Evolutionary conservation across 2,113 vertebrate species (phyloP).

Genomic region (Pterophyllum scalare): DNA sequence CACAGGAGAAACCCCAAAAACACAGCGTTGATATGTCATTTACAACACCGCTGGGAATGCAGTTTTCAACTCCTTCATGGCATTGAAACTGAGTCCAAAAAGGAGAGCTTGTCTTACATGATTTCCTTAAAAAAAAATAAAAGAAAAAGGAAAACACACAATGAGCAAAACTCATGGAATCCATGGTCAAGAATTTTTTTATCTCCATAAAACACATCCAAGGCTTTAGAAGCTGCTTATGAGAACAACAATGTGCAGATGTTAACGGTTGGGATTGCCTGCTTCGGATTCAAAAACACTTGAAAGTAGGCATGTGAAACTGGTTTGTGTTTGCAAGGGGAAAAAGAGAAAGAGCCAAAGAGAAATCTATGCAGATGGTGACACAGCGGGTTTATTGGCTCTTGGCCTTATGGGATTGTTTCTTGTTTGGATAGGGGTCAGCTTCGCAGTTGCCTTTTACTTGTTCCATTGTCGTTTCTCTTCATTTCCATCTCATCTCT

Average conservation of each 20-base stretch:
- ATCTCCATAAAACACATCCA: conserved; percentile 19
- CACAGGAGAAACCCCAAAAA: conserved; percentile 55
- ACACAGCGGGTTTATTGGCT: conserved; percentile 80
- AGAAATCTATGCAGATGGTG: conserved; percentile 78
- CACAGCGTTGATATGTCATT: conserved; percentile 47
- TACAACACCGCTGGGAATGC: conserved; percentile 38
- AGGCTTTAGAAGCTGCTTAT: conserved; percentile 16
- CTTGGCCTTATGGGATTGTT: conserved; percentile 75
- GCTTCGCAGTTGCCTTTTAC: conserved; percentile 63
- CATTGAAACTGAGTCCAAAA: conserved; percentile 16
- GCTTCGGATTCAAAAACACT: conserved; percentile 27
- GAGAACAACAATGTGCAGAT: conserved; percentile 1
- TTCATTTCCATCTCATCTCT: conserved; percentile 39
- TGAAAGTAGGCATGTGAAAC: conserved; percentile 30
- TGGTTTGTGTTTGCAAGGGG: conserved; percentile 10
- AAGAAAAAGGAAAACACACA: neutral
- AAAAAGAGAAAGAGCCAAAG: conserved; percentile 24
- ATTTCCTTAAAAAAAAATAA: neutral
- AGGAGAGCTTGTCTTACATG: neutral
- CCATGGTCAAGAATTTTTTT: conserved; percentile 1
- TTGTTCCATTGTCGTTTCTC: conserved; percentile 51
- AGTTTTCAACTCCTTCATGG: conserved; percentile 19
- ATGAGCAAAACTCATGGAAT: neutral
- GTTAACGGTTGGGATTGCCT: conserved; percentile 24
- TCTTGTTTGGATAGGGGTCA: conserved; percentile 76